Percentiles rank a stretch among this genome's conserved stretches.
Evolutionary conservation across 2,797 vertebrate species (phyloP).

Genomic region (Typhlichthys eigenmanni): DNA sequence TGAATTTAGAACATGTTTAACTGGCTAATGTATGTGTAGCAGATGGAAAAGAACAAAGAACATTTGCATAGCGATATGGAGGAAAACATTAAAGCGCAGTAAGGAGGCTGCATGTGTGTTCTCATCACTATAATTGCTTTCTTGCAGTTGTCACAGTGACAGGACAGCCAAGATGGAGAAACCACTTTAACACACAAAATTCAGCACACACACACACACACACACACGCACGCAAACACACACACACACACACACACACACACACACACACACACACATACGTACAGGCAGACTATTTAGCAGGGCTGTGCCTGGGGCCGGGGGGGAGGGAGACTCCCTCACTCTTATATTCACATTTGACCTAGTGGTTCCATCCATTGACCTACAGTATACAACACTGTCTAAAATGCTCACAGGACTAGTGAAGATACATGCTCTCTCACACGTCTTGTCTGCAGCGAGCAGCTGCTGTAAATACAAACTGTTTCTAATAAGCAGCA

Average conservation of each 20-base stretch:
- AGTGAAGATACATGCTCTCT: no score
- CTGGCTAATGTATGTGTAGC: conserved; percentile 40
- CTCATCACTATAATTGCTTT: conserved; percentile 76
- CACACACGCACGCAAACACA: conserved; percentile 16
- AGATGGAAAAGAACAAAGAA: conserved; percentile 15
- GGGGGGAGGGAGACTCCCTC: no score
- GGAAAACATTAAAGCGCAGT: conserved; percentile 62
- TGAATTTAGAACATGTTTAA: conserved; percentile 20
- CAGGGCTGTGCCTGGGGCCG: no score
- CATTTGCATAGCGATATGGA: conserved; percentile 32
- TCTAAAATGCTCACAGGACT: no score
- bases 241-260: conserved; percentile 25
- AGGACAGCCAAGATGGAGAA: conserved; percentile 60
- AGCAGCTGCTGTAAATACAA: conserved; percentile 7
- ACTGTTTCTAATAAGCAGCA: conserved; percentile 57
- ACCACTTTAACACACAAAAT: conserved; percentile 6
- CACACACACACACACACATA: conserved; percentile 18
- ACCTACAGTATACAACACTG: no score
- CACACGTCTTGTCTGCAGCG: not conserved
- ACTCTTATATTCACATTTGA: no score
- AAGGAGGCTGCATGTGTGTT: conserved; percentile 62
- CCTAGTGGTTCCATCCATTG: no score
- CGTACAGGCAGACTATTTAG: conserved; percentile 16
- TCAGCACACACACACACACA: conserved; percentile 30
- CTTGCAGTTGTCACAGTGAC: conserved; percentile 72